A percentile compares a stretch with the other conserved stretches of the same genome.
phyloP scores from a whole-genome alignment of 2,888 invertebrate species.

The Drosophila lacicola region DNA sequence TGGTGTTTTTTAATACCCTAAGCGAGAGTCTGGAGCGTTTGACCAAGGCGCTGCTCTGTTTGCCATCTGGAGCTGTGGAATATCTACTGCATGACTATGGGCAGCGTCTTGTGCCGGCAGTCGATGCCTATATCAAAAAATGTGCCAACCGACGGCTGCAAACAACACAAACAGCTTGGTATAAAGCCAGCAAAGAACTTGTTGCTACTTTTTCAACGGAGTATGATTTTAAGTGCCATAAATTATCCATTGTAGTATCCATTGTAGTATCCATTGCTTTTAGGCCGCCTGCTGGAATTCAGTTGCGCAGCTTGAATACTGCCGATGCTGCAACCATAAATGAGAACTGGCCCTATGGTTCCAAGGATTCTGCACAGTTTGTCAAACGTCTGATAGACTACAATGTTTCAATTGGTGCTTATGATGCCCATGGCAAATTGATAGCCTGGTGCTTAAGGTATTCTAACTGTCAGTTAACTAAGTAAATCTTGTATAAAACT shows the following conservation, averaged over 20 bases:
- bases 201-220: conserved; percentile 60
- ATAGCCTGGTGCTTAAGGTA: conserved; percentile 81
- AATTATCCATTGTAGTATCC: too few relatives aligned
- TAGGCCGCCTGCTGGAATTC: conserved; percentile 69
- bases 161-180: conserved; percentile 57
- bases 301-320: conserved; percentile 47
- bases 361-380: conserved; percentile 57
- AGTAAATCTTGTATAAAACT: too few relatives aligned
- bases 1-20: conserved; percentile 70
- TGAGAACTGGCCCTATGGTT: conserved; percentile 74
- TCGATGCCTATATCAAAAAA: conserved; percentile 44
- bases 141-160: conserved; percentile 12
- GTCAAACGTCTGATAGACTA: conserved; percentile 64
- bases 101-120: conserved; percentile 48
- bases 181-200: conserved; percentile 60
- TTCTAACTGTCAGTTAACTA: too few relatives aligned
- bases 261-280: background rate
- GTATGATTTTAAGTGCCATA: conserved; percentile 48
- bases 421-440: conserved; percentile 61
- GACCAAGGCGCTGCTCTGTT: conserved; percentile 56
- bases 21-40: conserved; percentile 61
- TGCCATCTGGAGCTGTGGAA: conserved; percentile 31
- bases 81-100: conserved; percentile 51
- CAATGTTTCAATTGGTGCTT: conserved; percentile 76
- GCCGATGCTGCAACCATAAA: conserved; percentile 67